Conservation (phyloP, 2,888 invertebrate genomes). For the Synergus gifuensis region DNA sequence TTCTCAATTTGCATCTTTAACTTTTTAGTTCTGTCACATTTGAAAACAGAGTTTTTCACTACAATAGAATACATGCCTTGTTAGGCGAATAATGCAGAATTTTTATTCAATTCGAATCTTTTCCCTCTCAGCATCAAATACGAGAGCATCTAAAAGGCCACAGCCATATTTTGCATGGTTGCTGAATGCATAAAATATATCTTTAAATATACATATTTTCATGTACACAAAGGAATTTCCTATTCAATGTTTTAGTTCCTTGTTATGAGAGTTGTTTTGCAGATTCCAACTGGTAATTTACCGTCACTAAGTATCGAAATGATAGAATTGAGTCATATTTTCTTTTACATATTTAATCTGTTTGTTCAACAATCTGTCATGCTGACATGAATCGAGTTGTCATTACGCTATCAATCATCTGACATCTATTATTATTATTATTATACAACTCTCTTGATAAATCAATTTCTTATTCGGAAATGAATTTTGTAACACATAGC, state of each 20-base stretch:
- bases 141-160: background rate
- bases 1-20: background rate
- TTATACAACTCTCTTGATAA: no score
- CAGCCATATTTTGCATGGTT: background rate
- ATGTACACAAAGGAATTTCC: background rate
- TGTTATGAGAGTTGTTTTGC: background rate
- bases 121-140: background rate
- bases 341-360: constrained; percentile 16
- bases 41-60: background rate
- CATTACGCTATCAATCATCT: background rate
- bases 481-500: no score
- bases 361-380: constrained; percentile 9
- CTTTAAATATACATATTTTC: background rate
- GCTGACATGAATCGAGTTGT: background rate
- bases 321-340: background rate
- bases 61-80: background rate
- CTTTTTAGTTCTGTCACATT: background rate
- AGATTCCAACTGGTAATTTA: no score
- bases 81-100: background rate
- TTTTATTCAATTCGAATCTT: background rate
- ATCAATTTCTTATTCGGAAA: no score
- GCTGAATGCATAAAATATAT: background rate
- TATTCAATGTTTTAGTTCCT: background rate
- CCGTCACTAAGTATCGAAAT: background rate
- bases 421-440: background rate